These are phyloP conservation scores for Gymnobelideus leadbeateri DNA, from an alignment of 2,113 vertebrate genomes.

Conservation along the genomic window DNA sequence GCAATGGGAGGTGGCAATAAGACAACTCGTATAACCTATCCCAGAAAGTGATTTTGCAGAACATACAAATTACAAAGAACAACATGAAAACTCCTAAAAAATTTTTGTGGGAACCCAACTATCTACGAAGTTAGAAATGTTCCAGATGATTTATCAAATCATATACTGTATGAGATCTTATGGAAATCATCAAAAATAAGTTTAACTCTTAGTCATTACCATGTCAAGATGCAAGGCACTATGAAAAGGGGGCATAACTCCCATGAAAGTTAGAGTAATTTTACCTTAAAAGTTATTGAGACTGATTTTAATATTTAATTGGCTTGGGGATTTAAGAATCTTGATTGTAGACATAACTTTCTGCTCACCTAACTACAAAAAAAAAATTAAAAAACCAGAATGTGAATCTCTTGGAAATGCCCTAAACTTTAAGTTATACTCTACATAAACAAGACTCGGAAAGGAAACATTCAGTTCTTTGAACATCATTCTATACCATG, in stretches of 20 bases:
- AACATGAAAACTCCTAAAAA: neutral
- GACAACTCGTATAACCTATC: neutral
- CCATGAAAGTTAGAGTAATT: neutral
- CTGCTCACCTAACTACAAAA: neutral
- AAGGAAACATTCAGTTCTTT: neutral
- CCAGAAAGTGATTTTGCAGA: neutral
- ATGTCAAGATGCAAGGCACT: neutral
- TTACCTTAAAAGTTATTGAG: neutral
- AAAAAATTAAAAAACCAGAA: neutral
- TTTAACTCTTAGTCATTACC: neutral
- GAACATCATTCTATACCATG: neutral
- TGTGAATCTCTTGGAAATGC: neutral
- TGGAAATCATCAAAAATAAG: neutral
- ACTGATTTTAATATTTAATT: neutral
- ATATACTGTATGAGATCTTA: neutral
- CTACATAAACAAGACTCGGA: neutral
- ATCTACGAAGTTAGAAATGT: neutral
- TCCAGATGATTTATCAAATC: neutral
- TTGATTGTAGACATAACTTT: neutral
- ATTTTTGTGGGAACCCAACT: neutral
- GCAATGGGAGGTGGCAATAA: neutral
- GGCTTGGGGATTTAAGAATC: neutral
- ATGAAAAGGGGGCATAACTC: neutral
- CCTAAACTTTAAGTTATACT: neutral
- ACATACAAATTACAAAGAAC: neutral